Conservation (phyloP, 1,140 invertebrate genomes). For the Heterodera schachtii region DNA sequence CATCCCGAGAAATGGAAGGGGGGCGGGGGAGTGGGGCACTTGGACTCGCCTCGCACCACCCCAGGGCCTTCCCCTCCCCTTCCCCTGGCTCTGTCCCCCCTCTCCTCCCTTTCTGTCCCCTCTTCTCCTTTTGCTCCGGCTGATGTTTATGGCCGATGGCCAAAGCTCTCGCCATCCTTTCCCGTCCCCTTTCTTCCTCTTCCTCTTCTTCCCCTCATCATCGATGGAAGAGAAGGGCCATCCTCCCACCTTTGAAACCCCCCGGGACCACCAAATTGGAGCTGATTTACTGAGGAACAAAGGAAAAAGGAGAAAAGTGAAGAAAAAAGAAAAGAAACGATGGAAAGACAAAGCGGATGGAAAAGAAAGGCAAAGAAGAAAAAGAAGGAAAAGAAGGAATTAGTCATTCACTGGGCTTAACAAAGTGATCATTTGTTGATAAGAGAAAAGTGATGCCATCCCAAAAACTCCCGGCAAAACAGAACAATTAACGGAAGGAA, state of each 20-base stretch:
- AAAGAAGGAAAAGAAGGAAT: too few species aligned
- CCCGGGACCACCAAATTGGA: conserved; percentile 24
- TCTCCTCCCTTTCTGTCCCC: background rate
- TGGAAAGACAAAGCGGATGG: background rate
- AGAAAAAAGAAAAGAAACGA: background rate
- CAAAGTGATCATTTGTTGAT: too few species aligned
- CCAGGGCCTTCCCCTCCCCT: background rate
- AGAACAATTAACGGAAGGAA: conserved; percentile 3
- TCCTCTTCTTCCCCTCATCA: background rate
- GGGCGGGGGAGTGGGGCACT: background rate
- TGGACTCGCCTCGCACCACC: conserved; percentile 2
- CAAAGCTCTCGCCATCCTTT: background rate
- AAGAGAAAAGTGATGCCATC: too few species aligned
- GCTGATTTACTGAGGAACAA: conserved; percentile 19
- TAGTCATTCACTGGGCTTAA: too few species aligned
- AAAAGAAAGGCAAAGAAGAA: background rate
- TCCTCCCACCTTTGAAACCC: conserved; percentile 12
- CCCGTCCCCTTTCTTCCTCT: background rate
- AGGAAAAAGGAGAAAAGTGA: background rate
- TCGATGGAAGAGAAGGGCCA: background rate
- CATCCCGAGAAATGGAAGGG: conserved; percentile 5
- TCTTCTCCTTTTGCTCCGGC: background rate
- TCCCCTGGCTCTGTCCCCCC: background rate
- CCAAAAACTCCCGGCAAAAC: background rate
- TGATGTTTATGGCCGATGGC: background rate